Percentiles rank a stretch among this genome's conserved stretches.
Conservation (phyloP, 2,888 invertebrate genomes). For the Netelia melanura region DNA sequence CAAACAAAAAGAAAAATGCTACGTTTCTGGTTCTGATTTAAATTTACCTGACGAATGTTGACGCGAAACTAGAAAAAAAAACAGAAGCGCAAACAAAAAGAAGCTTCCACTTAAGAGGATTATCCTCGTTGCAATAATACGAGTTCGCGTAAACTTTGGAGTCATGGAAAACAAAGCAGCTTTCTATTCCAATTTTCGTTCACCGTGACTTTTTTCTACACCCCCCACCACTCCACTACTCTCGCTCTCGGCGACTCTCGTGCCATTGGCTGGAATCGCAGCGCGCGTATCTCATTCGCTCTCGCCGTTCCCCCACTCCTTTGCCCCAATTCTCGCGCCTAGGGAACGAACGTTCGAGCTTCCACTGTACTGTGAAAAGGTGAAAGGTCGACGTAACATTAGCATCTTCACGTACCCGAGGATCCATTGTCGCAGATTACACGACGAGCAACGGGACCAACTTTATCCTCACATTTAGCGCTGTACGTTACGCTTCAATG, state of each 20-base stretch:
- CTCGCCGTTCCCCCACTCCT: not conserved
- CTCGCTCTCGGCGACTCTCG: not conserved
- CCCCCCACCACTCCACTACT: not conserved
- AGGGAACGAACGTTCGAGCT: not conserved
- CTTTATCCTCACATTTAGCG: not conserved
- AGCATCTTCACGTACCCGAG: not conserved
- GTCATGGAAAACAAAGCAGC: not conserved
- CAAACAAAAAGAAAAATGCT: not conserved
- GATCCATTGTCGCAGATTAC: constrained; percentile 12
- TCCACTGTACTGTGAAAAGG: not conserved
- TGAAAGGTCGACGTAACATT: not conserved
- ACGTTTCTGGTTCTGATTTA: not conserved
- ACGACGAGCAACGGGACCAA: not conserved
- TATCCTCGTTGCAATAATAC: not conserved
- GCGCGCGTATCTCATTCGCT: not conserved
- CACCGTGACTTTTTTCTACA: not conserved
- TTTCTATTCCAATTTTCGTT: not conserved
- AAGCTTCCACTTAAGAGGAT: not conserved
- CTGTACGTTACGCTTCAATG: not conserved
- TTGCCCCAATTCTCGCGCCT: not conserved
- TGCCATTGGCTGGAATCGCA: not conserved
- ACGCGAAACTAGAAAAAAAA: not conserved
- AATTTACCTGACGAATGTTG: constrained; percentile 1
- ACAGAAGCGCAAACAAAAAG: not conserved
- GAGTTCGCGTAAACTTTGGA: not conserved